A percentile compares a stretch with the other conserved stretches of the same genome.
Evolutionary conservation across 2,797 vertebrate species (phyloP).

Genomic region (Danionella dracula): DNA sequence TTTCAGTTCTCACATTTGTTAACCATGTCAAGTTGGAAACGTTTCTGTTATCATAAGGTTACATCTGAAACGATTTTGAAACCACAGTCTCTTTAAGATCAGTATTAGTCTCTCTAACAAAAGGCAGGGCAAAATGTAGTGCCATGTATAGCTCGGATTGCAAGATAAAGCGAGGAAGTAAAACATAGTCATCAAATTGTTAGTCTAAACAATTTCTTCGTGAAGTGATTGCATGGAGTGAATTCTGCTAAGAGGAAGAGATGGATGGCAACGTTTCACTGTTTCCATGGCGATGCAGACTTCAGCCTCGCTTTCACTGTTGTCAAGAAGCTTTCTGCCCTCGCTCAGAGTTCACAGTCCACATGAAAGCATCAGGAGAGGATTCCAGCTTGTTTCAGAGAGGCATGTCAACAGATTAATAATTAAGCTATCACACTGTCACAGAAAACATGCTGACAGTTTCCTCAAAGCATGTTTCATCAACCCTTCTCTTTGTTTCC

Average conservation of each 20-base stretch:
- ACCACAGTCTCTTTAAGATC: not conserved
- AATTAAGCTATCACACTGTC: conserved; percentile 15
- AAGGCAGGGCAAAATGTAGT: not conserved
- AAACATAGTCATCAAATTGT: conserved; percentile 24
- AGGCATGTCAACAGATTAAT: conserved; percentile 29
- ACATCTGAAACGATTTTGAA: not conserved
- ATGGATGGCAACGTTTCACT: conserved; percentile 47
- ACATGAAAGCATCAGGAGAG: conserved; percentile 40
- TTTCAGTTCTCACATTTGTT: no score
- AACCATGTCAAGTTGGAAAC: no score
- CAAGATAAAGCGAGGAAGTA: not conserved
- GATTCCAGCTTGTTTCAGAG: conserved; percentile 19
- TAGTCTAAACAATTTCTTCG: conserved; percentile 25
- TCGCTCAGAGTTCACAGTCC: conserved; percentile 40
- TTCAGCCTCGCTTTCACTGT: conserved; percentile 40
- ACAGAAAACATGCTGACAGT: not conserved
- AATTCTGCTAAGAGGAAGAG: conserved; percentile 31
- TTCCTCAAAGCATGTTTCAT: conserved; percentile 24
- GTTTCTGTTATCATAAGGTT: no score
- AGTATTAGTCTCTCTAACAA: not conserved
- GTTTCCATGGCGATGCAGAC: conserved; percentile 55
- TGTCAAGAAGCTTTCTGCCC: conserved; percentile 25
- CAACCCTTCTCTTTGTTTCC: conserved; percentile 7
- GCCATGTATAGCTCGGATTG: not conserved
- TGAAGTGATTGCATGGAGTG: conserved; percentile 30